Evolutionary conservation across 1,140 invertebrate genomes (phyloP).

Genomic region (Aphelenchoides besseyi): DNA sequence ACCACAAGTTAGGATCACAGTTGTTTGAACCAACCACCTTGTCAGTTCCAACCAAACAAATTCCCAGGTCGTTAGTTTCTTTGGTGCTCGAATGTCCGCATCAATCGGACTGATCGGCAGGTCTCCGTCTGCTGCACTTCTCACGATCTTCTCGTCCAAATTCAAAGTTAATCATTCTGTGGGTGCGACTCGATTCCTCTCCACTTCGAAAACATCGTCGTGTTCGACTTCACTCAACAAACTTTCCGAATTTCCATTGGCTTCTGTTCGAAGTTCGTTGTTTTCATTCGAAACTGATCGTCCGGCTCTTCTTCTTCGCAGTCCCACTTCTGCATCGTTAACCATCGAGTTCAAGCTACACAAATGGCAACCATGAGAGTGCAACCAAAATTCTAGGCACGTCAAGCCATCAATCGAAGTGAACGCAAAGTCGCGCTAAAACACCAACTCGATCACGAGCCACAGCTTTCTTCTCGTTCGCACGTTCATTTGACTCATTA

Average conservation of each 20-base stretch:
- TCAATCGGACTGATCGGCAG: not conserved
- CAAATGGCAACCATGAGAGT: no score
- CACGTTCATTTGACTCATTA: no score
- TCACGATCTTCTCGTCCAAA: not conserved
- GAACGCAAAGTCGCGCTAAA: no score
- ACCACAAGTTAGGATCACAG: conserved; percentile 20
- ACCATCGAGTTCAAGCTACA: no score
- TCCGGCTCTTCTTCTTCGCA: not conserved
- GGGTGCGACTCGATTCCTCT: not conserved
- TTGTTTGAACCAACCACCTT: conserved; percentile 29
- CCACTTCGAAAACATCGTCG: not conserved
- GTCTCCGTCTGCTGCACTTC: not conserved
- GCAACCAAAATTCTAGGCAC: no score
- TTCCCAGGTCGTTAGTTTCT: conserved; percentile 44
- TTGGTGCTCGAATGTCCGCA: conserved; percentile 18
- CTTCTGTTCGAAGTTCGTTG: not conserved
- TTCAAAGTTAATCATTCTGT: not conserved
- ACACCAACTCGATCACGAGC: no score
- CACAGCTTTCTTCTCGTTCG: no score
- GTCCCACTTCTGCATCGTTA: no score
- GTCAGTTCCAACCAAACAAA: conserved; percentile 52
- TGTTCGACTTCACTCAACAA: conserved; percentile 10
- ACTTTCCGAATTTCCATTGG: not conserved
- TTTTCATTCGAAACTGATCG: not conserved
- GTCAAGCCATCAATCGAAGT: no score